Percentiles rank a stretch among this genome's conserved stretches.
Conservation (phyloP, 2,113 vertebrate species). For the Psammodynastes pulverulentus region DNA sequence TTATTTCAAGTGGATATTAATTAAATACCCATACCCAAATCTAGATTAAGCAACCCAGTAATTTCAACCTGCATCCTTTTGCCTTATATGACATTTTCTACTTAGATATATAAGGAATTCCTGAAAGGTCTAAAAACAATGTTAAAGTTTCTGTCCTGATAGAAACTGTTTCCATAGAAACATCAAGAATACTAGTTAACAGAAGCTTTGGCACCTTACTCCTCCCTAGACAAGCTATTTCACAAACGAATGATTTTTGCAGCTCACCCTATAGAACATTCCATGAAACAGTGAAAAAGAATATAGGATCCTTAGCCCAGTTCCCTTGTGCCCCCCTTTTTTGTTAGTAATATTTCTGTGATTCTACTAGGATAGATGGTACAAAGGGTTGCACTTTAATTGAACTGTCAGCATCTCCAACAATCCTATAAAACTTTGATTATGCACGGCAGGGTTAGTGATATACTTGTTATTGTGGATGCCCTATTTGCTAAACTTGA, state of each 20-base stretch:
- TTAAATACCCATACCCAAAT: background rate
- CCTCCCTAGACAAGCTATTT: slow-evolving; percentile 56
- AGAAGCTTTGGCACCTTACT: slow-evolving; percentile 41
- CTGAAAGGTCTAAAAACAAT: slow-evolving; percentile 41
- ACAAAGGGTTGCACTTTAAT: slow-evolving; percentile 80
- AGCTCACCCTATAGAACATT: slow-evolving; percentile 43
- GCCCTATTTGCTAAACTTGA: slow-evolving; percentile 78
- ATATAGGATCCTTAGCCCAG: slow-evolving; percentile 54
- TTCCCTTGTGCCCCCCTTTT: slow-evolving; percentile 67
- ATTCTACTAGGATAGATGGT: slow-evolving; percentile 63
- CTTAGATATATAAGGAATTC: background rate
- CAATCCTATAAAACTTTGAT: slow-evolving; percentile 76
- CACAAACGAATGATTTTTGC: slow-evolving; percentile 54
- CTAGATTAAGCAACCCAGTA: fast-evolving
- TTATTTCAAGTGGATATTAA: background rate
- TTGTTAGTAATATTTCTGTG: slow-evolving; percentile 75
- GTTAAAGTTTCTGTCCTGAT: slow-evolving; percentile 60
- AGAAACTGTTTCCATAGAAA: slow-evolving; percentile 68
- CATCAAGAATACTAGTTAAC: slow-evolving; percentile 61
- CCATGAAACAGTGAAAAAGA: slow-evolving; percentile 29
- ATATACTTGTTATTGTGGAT: slow-evolving; percentile 79
- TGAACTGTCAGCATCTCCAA: slow-evolving; percentile 78
- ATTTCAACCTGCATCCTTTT: slow-evolving; percentile 21
- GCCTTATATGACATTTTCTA: slow-evolving; percentile 33
- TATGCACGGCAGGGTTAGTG: slow-evolving; percentile 77